Conservation (phyloP, 2,797 vertebrate species). For the Gymnothorax reevesii region DNA sequence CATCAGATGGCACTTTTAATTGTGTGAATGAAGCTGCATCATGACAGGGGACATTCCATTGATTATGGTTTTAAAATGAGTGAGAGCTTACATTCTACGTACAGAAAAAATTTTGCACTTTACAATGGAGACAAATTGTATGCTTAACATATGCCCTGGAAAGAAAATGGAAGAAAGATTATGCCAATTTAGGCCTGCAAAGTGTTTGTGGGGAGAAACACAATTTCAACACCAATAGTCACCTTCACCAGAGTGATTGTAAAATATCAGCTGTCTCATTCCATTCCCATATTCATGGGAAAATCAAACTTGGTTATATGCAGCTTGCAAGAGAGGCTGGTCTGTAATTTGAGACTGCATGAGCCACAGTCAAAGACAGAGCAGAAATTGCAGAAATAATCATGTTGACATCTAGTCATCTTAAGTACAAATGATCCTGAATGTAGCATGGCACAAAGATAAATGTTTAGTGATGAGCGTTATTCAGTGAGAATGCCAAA, state of each 20-base stretch:
- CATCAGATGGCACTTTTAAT: not conserved
- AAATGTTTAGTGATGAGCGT: not conserved
- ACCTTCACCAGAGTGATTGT: not conserved
- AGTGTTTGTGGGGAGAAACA: not conserved
- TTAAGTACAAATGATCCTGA: not conserved
- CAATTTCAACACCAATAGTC: not conserved
- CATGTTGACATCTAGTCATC: conserved; percentile 24
- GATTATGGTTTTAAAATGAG: not conserved
- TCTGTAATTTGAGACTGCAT: conserved; percentile 23
- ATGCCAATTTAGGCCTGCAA: not conserved
- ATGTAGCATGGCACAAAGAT: not conserved
- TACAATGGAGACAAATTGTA: not conserved
- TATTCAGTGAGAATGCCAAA: not conserved
- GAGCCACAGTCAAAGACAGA: not conserved
- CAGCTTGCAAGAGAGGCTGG: conserved; percentile 10
- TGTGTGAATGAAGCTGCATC: not conserved
- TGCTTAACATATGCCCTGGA: not conserved
- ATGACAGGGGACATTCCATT: not conserved
- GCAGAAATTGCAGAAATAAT: not conserved
- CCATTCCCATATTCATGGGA: conserved; percentile 9
- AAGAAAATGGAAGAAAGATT: not conserved
- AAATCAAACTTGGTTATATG: conserved; percentile 3
- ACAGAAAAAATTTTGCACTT: not conserved
- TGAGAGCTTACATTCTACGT: not conserved
- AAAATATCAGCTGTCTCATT: not conserved